These are phyloP conservation scores for Spongia lamella DNA, from an alignment of 37 sponge, comb jelly and placozoan species.

Conservation along the genomic window DNA sequence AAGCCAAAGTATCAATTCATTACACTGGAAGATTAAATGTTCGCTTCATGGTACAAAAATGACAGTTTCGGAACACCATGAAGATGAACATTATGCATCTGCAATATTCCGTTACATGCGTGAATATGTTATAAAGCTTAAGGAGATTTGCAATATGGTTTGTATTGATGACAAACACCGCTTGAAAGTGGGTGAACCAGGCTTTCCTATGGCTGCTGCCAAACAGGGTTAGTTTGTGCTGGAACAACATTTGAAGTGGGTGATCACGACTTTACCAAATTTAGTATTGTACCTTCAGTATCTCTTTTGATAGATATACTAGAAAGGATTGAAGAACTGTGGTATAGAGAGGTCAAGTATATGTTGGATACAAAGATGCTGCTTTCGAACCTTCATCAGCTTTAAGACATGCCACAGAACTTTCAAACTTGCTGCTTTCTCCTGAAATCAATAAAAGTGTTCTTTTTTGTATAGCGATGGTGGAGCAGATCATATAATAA, in stretches of 20 bases:
- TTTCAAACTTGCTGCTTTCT: background rate
- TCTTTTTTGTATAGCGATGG: conserved; percentile 42
- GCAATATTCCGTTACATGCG: conserved; percentile 40
- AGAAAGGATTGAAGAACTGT: conserved; percentile 19
- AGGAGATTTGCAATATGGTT: background rate
- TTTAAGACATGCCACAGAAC: conserved; percentile 22
- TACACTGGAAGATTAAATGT: conserved; percentile 30
- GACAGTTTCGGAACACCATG: conserved; percentile 39
- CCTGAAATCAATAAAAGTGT: background rate
- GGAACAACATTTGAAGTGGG: conserved; percentile 4
- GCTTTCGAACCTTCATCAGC: conserved; percentile 40
- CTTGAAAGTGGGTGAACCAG: too few species aligned
- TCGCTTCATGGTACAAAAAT: conserved; percentile 36
- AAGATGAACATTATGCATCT: conserved; percentile 45
- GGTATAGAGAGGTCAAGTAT: conserved; percentile 38
- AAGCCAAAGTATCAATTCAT: conserved; percentile 15
- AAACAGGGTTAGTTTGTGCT: conserved; percentile 13
- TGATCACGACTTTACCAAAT: conserved; percentile 35
- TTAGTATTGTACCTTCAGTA: conserved; percentile 11
- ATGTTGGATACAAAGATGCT: conserved; percentile 26
- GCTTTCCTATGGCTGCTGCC: conserved; percentile 35
- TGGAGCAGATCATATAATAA: conserved; percentile 44
- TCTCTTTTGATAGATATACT: conserved; percentile 12
- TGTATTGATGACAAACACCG: too few species aligned
- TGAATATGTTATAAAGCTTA: conserved; percentile 30